Conservation (phyloP, 2,797 vertebrate species). For the Columba guinea region DNA sequence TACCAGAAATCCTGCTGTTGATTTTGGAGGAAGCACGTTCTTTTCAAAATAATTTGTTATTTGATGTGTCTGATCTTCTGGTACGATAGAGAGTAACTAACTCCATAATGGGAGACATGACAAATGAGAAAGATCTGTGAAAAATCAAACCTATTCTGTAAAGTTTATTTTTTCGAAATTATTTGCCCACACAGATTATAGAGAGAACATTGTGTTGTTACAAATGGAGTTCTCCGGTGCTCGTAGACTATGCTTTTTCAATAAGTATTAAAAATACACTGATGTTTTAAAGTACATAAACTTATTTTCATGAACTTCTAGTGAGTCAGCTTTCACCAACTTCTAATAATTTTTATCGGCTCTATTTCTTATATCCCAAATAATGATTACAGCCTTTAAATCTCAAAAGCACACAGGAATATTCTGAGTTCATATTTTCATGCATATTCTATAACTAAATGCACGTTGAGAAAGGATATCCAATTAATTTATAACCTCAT, state of each 20-base stretch:
- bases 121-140: background rate
- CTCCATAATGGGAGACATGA: background rate
- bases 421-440: slow-evolving; percentile 45
- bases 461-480: background rate
- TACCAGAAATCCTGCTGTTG: background rate
- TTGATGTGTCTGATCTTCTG: background rate
- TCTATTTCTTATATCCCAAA: background rate
- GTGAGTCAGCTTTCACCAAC: background rate
- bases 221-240: background rate
- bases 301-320: background rate
- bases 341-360: background rate
- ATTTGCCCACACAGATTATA: background rate
- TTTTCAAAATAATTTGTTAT: background rate
- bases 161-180: background rate
- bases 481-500: background rate
- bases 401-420: background rate
- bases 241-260: background rate
- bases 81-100: background rate
- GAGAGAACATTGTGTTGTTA: background rate
- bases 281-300: background rate
- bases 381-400: background rate
- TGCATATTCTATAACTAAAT: background rate
- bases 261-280: background rate
- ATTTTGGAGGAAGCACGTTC: background rate
- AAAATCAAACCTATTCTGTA: background rate